Conservation (phyloP, 2,888 invertebrate species). For the Bembecia ichneumoniformis region DNA sequence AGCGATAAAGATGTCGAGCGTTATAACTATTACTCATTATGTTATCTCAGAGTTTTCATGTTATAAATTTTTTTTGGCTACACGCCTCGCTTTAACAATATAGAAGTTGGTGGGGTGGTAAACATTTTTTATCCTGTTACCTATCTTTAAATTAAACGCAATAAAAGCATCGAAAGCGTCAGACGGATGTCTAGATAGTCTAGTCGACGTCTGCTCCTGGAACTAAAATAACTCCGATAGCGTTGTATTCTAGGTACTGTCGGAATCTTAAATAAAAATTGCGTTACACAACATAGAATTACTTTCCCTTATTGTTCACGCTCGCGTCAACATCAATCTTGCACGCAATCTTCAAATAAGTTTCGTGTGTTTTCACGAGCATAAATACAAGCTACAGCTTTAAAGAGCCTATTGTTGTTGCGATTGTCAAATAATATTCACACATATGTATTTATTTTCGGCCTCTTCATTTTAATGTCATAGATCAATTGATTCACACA, state of each 20-base stretch:
- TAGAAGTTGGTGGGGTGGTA: no score
- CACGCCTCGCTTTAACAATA: no score
- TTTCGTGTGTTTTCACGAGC: background rate
- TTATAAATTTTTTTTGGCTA: no score
- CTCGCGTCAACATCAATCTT: constrained; percentile 3
- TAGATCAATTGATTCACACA: no score
- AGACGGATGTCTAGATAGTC: constrained; percentile 5
- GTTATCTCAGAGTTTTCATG: no score
- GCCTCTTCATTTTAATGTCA: no score
- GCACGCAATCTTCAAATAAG: constrained; percentile 5
- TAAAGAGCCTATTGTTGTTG: no score
- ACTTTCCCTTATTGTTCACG: background rate
- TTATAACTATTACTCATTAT: no score
- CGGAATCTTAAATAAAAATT: background rate
- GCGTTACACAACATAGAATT: background rate
- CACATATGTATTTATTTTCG: no score
- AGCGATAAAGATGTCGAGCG: no score
- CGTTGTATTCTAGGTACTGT: background rate
- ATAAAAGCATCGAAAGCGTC: constrained; percentile 8
- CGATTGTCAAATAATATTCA: no score
- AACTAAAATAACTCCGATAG: constrained; percentile 6
- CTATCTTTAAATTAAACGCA: constrained; percentile 3
- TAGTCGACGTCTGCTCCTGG: constrained; percentile 8
- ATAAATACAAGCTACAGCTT: background rate
- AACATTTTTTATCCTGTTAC: no score